A percentile compares a stretch with the other conserved stretches of the same genome.
These are phyloP conservation scores for Mus spicilegus DNA, from an alignment of 2,113 vertebrate genomes.

Conservation along the genomic window DNA sequence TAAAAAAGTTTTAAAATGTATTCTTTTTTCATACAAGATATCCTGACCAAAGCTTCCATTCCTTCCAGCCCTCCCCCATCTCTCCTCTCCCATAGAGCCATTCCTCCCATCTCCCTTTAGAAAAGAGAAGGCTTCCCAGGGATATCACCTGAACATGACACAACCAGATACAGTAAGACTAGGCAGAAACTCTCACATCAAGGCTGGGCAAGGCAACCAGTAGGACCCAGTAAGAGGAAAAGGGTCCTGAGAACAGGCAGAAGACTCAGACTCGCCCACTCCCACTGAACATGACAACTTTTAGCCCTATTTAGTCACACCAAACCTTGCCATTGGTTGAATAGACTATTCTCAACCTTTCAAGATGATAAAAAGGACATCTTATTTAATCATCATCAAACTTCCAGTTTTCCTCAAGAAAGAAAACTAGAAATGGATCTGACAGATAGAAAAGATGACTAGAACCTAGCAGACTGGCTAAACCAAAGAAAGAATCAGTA, in stretches of 20 bases:
- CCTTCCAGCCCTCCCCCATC: neutral
- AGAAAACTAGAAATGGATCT: conserved; percentile 7
- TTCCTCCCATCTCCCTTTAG: too few species aligned
- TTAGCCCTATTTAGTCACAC: neutral
- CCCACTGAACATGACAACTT: neutral
- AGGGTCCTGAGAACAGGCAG: neutral
- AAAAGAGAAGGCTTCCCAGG: neutral
- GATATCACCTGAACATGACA: neutral
- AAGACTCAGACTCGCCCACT: neutral
- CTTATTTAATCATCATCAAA: neutral
- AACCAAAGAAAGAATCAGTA: neutral
- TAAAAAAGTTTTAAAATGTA: neutral
- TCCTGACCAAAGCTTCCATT: neutral
- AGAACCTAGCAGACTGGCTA: conserved; percentile 6
- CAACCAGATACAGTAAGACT: neutral
- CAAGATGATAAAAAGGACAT: neutral
- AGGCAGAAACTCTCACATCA: neutral
- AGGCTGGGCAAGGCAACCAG: neutral
- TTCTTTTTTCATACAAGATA: neutral
- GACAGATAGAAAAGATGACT: neutral
- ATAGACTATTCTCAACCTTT: conserved; percentile 1
- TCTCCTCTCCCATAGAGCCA: too few species aligned
- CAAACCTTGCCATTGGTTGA: neutral
- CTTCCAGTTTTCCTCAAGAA: conserved; percentile 55
- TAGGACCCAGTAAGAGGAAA: neutral